These are phyloP conservation scores for Chrysolina haemoptera DNA, from an alignment of 2,888 invertebrate genomes.

Conservation along the genomic window DNA sequence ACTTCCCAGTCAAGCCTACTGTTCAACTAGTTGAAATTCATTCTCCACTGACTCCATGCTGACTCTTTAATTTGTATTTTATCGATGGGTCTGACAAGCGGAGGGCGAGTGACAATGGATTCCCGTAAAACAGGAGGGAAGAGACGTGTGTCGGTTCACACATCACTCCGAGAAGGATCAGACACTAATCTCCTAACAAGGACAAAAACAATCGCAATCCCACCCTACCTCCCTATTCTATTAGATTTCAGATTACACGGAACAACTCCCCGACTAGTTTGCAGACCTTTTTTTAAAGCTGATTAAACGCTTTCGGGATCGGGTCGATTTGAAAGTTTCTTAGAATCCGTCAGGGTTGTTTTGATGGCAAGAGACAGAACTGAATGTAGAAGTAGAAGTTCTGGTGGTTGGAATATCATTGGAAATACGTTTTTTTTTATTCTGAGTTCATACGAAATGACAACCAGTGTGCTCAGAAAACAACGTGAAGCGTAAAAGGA, in stretches of 20 bases:
- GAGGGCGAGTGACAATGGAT: slow-evolving; percentile 24
- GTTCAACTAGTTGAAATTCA: background rate
- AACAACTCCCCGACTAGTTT: slow-evolving; percentile 36
- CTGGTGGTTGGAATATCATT: too few relatives aligned
- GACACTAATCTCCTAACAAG: slow-evolving; percentile 69
- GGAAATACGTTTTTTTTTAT: too few relatives aligned
- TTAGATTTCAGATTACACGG: slow-evolving; percentile 48
- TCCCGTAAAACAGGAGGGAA: slow-evolving; percentile 28
- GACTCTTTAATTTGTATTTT: slow-evolving; percentile 15
- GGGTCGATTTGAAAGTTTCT: slow-evolving; percentile 14
- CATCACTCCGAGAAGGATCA: slow-evolving; percentile 67
- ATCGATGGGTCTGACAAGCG: slow-evolving; percentile 21
- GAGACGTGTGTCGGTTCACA: slow-evolving; percentile 67
- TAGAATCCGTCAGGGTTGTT: background rate
- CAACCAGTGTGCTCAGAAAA: too few relatives aligned
- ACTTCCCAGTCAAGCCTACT: background rate
- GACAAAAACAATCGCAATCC: slow-evolving; percentile 68
- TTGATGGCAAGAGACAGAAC: too few relatives aligned
- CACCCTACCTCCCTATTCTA: slow-evolving; percentile 51
- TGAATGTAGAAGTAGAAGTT: too few relatives aligned
- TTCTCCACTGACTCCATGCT: slow-evolving; percentile 4
- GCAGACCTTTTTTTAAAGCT: slow-evolving; percentile 28
- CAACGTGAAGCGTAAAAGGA: too few relatives aligned
- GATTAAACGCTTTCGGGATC: slow-evolving; percentile 21
- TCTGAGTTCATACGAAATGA: too few relatives aligned